Conservation (phyloP, 1,140 invertebrate genomes). For the Anthonomus grandis region DNA sequence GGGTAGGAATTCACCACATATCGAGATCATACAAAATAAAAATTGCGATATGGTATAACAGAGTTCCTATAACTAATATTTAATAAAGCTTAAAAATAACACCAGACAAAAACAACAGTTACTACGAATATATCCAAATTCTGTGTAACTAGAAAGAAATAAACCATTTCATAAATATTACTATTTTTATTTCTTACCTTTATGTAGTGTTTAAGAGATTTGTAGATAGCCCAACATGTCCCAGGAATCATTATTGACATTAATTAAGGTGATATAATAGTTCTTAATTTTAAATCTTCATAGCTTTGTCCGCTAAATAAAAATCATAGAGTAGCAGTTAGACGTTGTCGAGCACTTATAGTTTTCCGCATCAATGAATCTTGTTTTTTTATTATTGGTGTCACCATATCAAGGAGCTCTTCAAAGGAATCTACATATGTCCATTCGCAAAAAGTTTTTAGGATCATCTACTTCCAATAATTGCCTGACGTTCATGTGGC, state of each 20-base stretch:
- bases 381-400: slow-evolving; percentile 41
- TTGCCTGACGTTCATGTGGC: not conserved
- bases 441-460: slow-evolving; percentile 37
- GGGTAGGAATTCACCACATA: not conserved
- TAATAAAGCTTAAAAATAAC: not conserved
- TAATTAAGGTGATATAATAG: slow-evolving; percentile 45
- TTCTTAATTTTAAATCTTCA: slow-evolving; percentile 46
- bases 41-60: too few species aligned
- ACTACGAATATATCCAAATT: too few species aligned
- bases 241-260: slow-evolving; percentile 43
- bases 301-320: slow-evolving; percentile 41
- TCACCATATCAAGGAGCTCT: slow-evolving; percentile 31
- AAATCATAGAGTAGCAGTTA: slow-evolving; percentile 44
- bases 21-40: too few species aligned
- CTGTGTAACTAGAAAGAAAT: too few species aligned
- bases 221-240: slow-evolving; percentile 42
- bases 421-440: slow-evolving; percentile 28
- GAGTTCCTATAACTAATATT: not conserved
- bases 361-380: slow-evolving; percentile 44
- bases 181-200: too few species aligned
- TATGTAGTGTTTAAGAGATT: too few species aligned
- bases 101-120: too few species aligned
- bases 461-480: slow-evolving; percentile 14
- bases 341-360: slow-evolving; percentile 42
- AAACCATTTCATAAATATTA: too few species aligned